These are phyloP conservation scores for Esox lucius DNA, from an alignment of 2,797 vertebrate genomes.

Conservation along the genomic window DNA sequence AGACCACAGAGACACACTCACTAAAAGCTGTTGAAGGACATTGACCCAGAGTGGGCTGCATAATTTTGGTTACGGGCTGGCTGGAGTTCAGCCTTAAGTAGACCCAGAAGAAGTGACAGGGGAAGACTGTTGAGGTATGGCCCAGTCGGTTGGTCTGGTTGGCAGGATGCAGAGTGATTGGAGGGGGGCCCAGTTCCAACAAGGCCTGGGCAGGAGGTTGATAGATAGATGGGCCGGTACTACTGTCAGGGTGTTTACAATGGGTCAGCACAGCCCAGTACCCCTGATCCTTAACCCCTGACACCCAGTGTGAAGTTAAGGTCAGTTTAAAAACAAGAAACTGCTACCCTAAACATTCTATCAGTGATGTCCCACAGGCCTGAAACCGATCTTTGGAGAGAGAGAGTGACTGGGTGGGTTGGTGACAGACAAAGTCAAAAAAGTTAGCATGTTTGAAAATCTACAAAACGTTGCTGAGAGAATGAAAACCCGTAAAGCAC, in stretches of 20 bases:
- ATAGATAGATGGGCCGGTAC: constrained; percentile 48
- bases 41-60: constrained; percentile 7
- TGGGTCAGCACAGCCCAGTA: constrained; percentile 47
- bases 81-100: background rate
- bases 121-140: constrained; percentile 14
- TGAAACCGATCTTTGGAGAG: background rate
- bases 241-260: constrained; percentile 61
- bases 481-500: background rate
- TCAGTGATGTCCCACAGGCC: constrained; percentile 33
- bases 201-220: constrained; percentile 11
- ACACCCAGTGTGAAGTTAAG: constrained; percentile 46
- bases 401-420: constrained; percentile 8
- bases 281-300: constrained; percentile 56
- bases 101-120: background rate
- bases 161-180: constrained; percentile 35
- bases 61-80: constrained; percentile 12
- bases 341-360: constrained; percentile 12
- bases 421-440: background rate
- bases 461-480: background rate
- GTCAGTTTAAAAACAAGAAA: constrained; percentile 43
- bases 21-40: background rate
- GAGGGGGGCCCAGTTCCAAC: constrained; percentile 27
- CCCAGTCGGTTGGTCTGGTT: constrained; percentile 11
- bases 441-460: background rate
- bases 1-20: background rate